A percentile compares a stretch with the other conserved stretches of the same genome.
These are phyloP conservation scores for Dolichotis patagonum DNA, from an alignment of 2,113 vertebrate species.

Conservation along the genomic window DNA sequence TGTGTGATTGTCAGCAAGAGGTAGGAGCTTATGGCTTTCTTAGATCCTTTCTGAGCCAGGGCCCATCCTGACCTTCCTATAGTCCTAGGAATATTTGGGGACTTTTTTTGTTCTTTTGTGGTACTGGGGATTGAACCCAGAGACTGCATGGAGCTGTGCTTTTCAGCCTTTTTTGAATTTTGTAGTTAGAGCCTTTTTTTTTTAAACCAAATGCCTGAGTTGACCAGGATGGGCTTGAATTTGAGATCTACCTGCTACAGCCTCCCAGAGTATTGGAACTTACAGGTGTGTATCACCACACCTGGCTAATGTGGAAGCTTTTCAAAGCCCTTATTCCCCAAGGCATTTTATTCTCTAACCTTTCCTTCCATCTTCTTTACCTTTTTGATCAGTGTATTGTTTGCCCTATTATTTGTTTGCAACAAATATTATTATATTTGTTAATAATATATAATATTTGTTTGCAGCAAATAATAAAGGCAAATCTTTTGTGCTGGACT, in stretches of 20 bases:
- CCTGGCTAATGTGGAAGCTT: not conserved
- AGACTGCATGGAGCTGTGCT: not conserved
- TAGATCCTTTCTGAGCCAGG: not conserved
- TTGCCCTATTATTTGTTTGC: too few relatives aligned
- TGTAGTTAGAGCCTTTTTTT: not conserved
- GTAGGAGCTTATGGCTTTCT: not conserved
- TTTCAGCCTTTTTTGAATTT: not conserved
- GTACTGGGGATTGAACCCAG: not conserved
- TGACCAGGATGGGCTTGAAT: not conserved
- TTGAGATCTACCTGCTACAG: not conserved
- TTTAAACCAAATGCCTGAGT: not conserved
- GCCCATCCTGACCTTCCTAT: not conserved
- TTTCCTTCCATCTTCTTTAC: not conserved
- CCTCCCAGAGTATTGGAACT: not conserved
- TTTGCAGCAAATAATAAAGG: too few relatives aligned
- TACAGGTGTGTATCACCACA: not conserved
- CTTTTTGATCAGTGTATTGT: not conserved
- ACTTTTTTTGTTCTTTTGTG: not conserved
- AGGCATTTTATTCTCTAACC: not conserved
- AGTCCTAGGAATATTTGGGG: not conserved
- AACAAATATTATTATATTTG: too few relatives aligned
- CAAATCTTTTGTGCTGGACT: slow-evolving; percentile 28
- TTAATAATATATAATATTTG: too few relatives aligned
- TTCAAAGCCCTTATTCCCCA: not conserved
- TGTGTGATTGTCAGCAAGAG: not conserved